Base-by-base conservation (phyloP, 2,113 vertebrate genomes). In the Actenoides hombroni region DNA sequence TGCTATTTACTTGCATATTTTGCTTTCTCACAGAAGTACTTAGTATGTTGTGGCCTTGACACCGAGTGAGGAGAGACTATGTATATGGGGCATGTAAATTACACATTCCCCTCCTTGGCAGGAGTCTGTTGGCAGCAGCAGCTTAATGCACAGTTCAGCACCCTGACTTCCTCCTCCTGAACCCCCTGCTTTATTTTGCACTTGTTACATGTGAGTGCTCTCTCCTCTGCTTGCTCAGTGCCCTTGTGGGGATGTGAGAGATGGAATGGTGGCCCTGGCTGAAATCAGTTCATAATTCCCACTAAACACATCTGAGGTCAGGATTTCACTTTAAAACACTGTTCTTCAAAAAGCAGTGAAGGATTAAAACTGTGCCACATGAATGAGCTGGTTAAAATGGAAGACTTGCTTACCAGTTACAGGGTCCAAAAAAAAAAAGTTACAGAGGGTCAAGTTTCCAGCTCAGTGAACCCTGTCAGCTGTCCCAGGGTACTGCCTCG, bases 311-410 rank as follows among this genome's bases (percentile, higher is more conserved):
- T 82, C 67, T 0, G 0, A 44, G 57, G 35, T 35, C 67, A 68
- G 57, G 42, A 46, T 84, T 95, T 96, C 74, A 54, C 35, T 91
- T 79, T 68, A 79, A 90, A 84, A 42, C 44, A 25, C 46, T 1
- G 5, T 42, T 90, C 90, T 77, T 63, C 71, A 76, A 48, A 83
- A 83, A 79, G 75, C 88, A 89, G 19, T 68, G 92, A 90, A 93
- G 94, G 89, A 93, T 90, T 88, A 94, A 92, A 96, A 87, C 80
- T 24, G 89, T 64, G 70, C 95, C 93, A 86, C 96, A 87, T 89
- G 96, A 96, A 63, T 25, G 80, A 80, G 17, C 74, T 78, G 83
- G 97, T 97, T 97, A 96, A 97, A 95, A 88, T 97, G 93, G 93
- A 94, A 96, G 92, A 70, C 82, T 94, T 89, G 92, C 85, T 95